Evolutionary conservation across 92 coral and sea anemone genomes (phyloP).

Genomic region (Ricordea florida): DNA sequence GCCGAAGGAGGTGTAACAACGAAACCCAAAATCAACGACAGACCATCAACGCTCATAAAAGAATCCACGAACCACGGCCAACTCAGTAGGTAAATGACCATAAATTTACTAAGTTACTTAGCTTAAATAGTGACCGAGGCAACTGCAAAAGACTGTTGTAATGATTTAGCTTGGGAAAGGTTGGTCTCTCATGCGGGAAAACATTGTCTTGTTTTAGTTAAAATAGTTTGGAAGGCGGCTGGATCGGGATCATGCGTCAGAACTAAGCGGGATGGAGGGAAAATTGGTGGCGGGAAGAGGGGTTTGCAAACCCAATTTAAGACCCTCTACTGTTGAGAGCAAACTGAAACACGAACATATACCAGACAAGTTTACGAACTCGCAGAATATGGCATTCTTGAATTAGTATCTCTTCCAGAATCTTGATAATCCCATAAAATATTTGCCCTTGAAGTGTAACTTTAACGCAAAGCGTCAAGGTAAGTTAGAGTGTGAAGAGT

Average conservation of each 20-base stretch:
- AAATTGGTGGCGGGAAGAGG: not conserved
- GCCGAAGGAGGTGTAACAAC: not conserved
- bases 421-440: no score
- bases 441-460: no score
- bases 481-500: no score
- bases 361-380: no score
- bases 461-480: no score
- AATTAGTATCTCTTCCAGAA: no score
- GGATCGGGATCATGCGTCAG: not conserved
- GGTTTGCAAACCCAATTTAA: not conserved
- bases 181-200: no score
- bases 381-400: no score
- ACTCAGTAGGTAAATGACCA: not conserved
- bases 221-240: not conserved
- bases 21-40: not conserved
- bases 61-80: not conserved
- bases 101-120: not conserved
- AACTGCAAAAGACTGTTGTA: not conserved
- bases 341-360: no score
- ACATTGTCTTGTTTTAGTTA: not conserved
- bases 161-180: not conserved
- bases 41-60: not conserved
- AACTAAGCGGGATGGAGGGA: not conserved
- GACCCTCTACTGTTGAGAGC: no score
- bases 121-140: not conserved